Base-by-base conservation (phyloP, 2,888 invertebrate genomes). In the Epiblema foenella region DNA sequence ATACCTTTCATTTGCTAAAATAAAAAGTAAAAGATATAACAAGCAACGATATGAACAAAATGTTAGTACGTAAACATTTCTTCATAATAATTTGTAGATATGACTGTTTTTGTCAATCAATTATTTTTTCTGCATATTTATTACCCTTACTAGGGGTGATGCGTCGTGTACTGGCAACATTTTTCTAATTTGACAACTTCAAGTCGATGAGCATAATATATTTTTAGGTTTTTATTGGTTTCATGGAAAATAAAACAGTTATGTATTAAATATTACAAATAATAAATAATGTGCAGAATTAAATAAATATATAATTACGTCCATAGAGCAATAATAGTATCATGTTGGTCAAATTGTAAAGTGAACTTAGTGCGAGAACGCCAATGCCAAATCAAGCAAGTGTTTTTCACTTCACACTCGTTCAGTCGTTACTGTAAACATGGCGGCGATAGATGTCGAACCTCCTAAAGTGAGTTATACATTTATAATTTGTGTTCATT, bases 381-480 rank as follows among this genome's bases (percentile, higher is more conserved):
- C 66, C 68, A 63, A 33, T 67, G 29, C 66, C 68, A 63, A 75
- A 57, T 60, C 52, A 69, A 68, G 64, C 52, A 69, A 68, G 64
- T 73, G 66, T 37, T 62, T 70, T 77, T 75, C 37, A 78, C 73
- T 85, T 85, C 81, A 79, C 63, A 77, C 74, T 59, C 70, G 63
- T 75, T 80, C 78, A 85, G 82, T 87, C 86, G 88, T 86, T 88
- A 89, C 85, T 84, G 83, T 86, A 93, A 94, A 94, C 88, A 95
- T 95, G 95, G 95, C 95, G 88, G 94, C 95, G 79, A 91, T 93
- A 76, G 93, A 93, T 79, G 91, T 91, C 77, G 93, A 93, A 78
- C 80, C 82, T 76, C 86, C 87, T 60, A 93, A 93, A 89, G 93
- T 93, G 85, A 91, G 70, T 65, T 64, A 46, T 54, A 59, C 1